Evolutionary conservation across 2,888 invertebrate species (phyloP), one percentile per base, ranked within the genome.

Genomic region (Laspeyria flexula): DNA sequence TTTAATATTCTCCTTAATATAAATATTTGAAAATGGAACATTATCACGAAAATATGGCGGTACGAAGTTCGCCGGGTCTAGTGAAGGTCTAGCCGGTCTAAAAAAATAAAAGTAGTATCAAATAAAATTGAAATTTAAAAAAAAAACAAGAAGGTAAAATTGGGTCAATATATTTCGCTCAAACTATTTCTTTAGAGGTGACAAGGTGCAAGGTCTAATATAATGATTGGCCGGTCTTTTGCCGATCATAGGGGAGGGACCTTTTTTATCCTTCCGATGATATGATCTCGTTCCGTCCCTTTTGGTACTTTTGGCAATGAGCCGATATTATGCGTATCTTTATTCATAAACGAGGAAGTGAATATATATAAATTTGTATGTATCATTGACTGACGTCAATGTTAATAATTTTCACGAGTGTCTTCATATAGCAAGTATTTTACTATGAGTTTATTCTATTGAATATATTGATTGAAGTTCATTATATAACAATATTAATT

Each of bases 221-320:
- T 37, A 44, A 44, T 44, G 43, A 44, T 44, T 44, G 37, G 35
- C 29, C 37, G 29, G n/a, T 12, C 29, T 25, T 37, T 37, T 29
- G 13, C 35, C 35, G 35, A 44, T 44, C 21, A 37, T 34, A 29
- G 25, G n/a, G 18, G 35, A 27, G 18, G 18, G 29, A 12, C 29
- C 27, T 13, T 44, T 34, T 44, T 44, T 37, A 29, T 37, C 37
- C 43, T 16, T 21, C 11, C 29, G 29, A 35, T 44, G 37, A 35
- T 44, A 18, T 37, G 25, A 44, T 44, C 43, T 44, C 29, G 7
- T 10, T n/a, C 13, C 43, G 13, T 37, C 37, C 29, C 29, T 44
- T 43, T 44, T 37, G 37, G 18, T 18, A 37, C 5, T 44, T 44
- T 37, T 44, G 37, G 18, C 29, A 37, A 12, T 15, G 18, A 35